Evolutionary conservation across 2,113 vertebrate species (phyloP), one percentile per base, ranked within the genome.

Genomic region (Cyanocitta stelleri): DNA sequence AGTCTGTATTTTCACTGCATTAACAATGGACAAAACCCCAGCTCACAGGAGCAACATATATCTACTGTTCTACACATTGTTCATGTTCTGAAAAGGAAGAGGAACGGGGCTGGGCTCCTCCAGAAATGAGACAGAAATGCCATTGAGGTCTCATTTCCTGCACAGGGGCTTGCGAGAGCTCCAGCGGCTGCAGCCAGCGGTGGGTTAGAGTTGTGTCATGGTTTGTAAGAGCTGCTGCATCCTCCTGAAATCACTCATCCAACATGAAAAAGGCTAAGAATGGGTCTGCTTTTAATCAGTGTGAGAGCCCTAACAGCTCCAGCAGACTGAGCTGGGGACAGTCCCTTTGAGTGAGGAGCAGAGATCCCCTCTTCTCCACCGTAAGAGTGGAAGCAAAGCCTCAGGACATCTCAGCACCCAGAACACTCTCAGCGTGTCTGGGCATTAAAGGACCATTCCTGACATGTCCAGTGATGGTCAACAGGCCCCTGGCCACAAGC

Each of bases 81-180:
- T 93, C 51, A 0, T 44, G 68, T 4, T 26, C 87, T 88, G 85
- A 64, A 90, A 86, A 96, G 95, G 93, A 96, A 96, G 92, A 95
- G 93, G 85, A 88, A 86, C 5, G n/a, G 85, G 85, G 92, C 81
- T 6, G 14, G 88, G 76, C 93, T 96, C 17, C 72, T 93, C 75
- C 90, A 96, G 95, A 86, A 96, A 90, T 61, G 95, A 91, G 95
- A 69, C 85, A 93, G 94, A 94, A 90, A 96, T 64, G 82, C 83
- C 90, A 64, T 22, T 68, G 89, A 95, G 90, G 54, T 86, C 80
- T 93, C 64, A 0, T 81, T 96, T 96, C 95, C 95, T 90, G 85
- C 11, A 4, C 79, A 46, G 77, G 68, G 64, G 43, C 76, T 63
- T 35, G 64, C 0, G 5, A n/a, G 89, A 66, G 63, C 83, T 58